Evolutionary conservation across 64 coral and sea anemone genomes (phyloP), one percentile per base, ranked within the genome.

Genomic region (Acropora tenuis): DNA sequence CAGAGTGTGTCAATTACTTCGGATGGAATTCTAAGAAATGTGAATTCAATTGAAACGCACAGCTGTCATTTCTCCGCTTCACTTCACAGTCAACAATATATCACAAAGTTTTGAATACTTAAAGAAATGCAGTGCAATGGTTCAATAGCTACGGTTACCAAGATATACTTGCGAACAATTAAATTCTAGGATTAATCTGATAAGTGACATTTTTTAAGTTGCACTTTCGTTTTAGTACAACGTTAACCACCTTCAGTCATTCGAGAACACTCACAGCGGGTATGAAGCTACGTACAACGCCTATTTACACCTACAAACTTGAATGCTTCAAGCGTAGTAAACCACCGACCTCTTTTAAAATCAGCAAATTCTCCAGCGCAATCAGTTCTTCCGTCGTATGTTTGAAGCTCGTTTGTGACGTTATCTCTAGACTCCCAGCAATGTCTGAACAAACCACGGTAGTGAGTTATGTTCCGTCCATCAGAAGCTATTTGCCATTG

Each of bases 341-440:
- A 85, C 6, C 50, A 48, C 65, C 48, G 48, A n/a, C 82, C 82
- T 85, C 17, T 41, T 71, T 72, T 50, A 16, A 50, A 18, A 17
- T 85, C 83, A 55, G 75, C 46, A 10, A 69, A 66, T 15, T 48
- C 60, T 4, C 91, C 83, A 0, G 46, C 5, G 50, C 83, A 93
- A 67, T 50, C 78, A 43, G 61, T 57, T 55, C 88, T 78, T 30
- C 74, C 48, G 1, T 71, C 76, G 18, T 87, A 83, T 8, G 20
- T 50, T 5, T 87, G 48, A 8, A 93, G 77, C 10, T 48, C 57
- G 43, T 82, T 76, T 0, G 91, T 93, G 48, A 79, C 82, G 47
- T 93, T 93, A 6, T 93, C 74, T 15, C 91, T 87, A 5, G 84
- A 65, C 71, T 93, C 91, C n/a, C 57, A 93, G 46, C 91, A 93